These are phyloP conservation scores for Zaprionus taronus DNA, from an alignment of 1,140 invertebrate species.

Conservation along the genomic window DNA sequence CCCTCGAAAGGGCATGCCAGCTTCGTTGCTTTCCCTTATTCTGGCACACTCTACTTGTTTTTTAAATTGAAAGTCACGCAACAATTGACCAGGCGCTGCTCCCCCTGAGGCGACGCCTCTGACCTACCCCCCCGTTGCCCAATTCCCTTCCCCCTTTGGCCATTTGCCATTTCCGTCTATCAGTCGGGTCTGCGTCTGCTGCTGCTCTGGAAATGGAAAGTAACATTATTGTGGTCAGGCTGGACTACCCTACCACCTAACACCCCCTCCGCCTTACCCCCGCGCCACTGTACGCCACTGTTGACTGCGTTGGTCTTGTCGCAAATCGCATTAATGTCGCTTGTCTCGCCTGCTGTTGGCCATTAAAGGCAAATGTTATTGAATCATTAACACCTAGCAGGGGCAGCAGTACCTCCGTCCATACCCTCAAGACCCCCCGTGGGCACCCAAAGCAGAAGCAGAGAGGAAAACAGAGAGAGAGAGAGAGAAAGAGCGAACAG, in stretches of 20 bases:
- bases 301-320: background rate
- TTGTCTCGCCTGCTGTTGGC: conserved; percentile 61
- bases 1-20: background rate
- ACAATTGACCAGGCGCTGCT: conserved; percentile 64
- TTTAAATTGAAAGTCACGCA: conserved; percentile 80
- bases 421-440: background rate
- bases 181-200: conserved; percentile 5
- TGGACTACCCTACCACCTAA: no score
- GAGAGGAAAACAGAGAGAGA: no score
- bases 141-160: background rate
- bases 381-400: conserved; percentile 78
- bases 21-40: background rate
- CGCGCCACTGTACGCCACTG: background rate
- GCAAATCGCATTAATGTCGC: conserved; percentile 70
- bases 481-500: no score
- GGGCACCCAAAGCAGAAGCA: background rate
- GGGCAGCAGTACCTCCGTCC: conserved; percentile 1
- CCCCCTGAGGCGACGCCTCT: background rate
- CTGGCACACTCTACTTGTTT: conserved; percentile 23
- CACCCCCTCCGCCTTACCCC: background rate
- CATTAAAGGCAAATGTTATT: conserved; percentile 78
- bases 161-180: conserved; percentile 25
- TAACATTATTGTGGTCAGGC: conserved; percentile 44
- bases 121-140: background rate
- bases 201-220: conserved; percentile 34